Percentiles rank a stretch among this genome's conserved stretches.
These are phyloP conservation scores for Andrena marginata DNA, from an alignment of 2,888 invertebrate species.

Conservation along the genomic window DNA sequence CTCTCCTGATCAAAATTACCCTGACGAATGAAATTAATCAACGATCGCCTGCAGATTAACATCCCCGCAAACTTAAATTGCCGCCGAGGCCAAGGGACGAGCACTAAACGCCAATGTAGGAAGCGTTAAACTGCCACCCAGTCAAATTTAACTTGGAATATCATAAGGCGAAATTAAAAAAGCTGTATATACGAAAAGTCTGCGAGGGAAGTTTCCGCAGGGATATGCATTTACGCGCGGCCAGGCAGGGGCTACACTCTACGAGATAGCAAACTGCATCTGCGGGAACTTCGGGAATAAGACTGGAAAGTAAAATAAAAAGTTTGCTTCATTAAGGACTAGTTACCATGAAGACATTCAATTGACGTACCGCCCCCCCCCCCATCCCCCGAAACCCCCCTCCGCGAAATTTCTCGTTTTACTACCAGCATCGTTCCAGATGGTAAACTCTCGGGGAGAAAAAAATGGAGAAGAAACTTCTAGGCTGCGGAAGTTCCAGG, in stretches of 20 bases:
- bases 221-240: conserved; percentile 26
- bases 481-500: conserved; percentile 53
- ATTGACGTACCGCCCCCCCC: conserved; percentile 66
- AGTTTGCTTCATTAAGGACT: conserved; percentile 74
- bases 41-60: neutral
- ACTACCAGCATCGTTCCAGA: conserved; percentile 70
- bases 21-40: neutral
- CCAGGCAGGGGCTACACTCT: neutral
- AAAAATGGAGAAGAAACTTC: conserved; percentile 51
- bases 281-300: conserved; percentile 31
- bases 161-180: conserved; percentile 10
- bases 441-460: conserved; percentile 57
- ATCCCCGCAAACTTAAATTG: neutral
- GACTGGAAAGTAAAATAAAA: conserved; percentile 71
- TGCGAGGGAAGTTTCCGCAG: conserved; percentile 23
- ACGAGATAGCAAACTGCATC: conserved; percentile 26
- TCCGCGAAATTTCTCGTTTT: conserved; percentile 51
- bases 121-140: neutral
- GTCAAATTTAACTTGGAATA: neutral
- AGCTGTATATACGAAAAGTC: conserved; percentile 3
- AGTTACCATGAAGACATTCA: conserved; percentile 74
- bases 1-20: neutral
- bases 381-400: neutral
- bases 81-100: neutral
- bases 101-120: too few species aligned